A percentile compares a stretch with the other conserved stretches of the same genome.
phyloP scores from a whole-genome alignment of 2,797 vertebrate genomes.

The Brachyalestes nurse region DNA sequence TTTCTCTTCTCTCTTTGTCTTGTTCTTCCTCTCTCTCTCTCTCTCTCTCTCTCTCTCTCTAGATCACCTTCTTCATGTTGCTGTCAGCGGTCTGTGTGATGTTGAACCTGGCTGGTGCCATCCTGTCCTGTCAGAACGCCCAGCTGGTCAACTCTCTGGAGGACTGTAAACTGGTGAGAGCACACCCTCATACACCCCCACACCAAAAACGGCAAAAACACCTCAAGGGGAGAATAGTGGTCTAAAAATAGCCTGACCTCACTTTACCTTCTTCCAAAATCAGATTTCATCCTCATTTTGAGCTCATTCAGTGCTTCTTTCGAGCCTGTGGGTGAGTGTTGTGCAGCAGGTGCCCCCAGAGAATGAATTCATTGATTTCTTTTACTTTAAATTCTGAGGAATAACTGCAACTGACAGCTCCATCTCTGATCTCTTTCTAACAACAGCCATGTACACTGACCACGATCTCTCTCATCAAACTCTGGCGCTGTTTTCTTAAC shows the following conservation, averaged over 20 bases:
- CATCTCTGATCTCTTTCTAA: not conserved
- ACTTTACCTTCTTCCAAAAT: not conserved
- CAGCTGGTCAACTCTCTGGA: conserved; percentile 95
- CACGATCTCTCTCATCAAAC: no score
- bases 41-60: conserved; percentile 54
- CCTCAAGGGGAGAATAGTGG: not conserved
- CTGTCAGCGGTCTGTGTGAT: conserved; percentile 97
- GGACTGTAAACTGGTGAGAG: conserved; percentile 95
- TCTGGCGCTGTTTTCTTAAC: no score
- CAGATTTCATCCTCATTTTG: conserved; percentile 1
- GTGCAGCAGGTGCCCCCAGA: not conserved
- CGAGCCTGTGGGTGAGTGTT: not conserved
- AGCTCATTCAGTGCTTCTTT: not conserved
- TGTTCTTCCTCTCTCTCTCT: conserved; percentile 24
- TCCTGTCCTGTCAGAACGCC: conserved; percentile 98
- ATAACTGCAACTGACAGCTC: not conserved
- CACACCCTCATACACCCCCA: not conserved
- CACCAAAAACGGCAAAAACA: not conserved
- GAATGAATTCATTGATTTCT: conserved; percentile 9
- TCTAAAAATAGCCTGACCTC: not conserved
- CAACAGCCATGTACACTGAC: no score
- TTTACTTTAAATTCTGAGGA: not conserved
- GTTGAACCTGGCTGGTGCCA: conserved; percentile 97
- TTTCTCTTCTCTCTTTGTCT: conserved; percentile 42
- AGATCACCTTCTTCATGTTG: conserved; percentile 99